Evolutionary conservation across 2,888 invertebrate genomes (phyloP).

Genomic region (Andrena minutula): DNA sequence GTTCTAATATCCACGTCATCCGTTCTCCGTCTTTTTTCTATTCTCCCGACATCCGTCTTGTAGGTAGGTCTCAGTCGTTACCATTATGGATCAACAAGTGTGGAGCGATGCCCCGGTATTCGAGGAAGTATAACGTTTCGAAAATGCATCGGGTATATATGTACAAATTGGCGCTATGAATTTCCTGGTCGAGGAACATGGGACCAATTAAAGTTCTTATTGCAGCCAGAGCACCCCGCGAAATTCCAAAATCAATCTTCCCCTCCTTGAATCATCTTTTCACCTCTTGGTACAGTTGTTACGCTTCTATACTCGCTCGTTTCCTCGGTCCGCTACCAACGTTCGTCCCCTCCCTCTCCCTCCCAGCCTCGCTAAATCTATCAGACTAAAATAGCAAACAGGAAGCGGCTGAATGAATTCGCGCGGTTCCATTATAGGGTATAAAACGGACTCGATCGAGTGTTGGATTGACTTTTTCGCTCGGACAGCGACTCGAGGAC

Average conservation of each 20-base stretch:
- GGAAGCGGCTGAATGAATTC: neutral
- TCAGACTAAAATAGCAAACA: constrained; percentile 21
- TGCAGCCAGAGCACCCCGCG: no score
- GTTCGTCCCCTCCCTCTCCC: neutral
- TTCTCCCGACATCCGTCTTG: neutral
- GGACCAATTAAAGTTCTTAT: no score
- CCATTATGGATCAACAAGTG: no score
- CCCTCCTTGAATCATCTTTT: no score
- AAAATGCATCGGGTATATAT: no score
- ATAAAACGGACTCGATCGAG: neutral
- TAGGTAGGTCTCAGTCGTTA: neutral
- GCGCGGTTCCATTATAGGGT: neutral
- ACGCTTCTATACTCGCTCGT: constrained; percentile 1
- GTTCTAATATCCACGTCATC: constrained; percentile 3
- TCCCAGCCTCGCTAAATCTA: neutral
- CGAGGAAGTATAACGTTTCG: no score
- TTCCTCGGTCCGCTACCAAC: neutral
- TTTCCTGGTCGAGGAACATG: no score
- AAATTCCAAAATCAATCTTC: no score
- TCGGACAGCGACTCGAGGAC: constrained; percentile 3
- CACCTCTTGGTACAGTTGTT: neutral
- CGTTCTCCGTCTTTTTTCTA: neutral
- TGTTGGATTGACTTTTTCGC: neutral
- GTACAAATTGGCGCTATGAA: no score
- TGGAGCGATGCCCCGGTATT: no score